Conservation (phyloP, 2,797 vertebrate genomes). For the Etheostoma nigrum region DNA sequence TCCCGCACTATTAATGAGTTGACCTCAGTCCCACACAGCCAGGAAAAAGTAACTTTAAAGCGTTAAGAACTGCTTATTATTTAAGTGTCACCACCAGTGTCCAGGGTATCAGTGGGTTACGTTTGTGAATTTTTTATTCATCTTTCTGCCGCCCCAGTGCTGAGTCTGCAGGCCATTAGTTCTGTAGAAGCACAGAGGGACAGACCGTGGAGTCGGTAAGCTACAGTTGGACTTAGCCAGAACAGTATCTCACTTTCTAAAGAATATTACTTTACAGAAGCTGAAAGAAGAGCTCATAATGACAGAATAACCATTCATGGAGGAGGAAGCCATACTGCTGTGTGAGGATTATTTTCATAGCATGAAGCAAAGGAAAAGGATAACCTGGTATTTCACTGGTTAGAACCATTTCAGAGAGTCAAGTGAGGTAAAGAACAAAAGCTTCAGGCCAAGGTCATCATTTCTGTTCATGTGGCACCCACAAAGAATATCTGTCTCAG, state of each 20-base stretch:
- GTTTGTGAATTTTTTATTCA: conserved; percentile 68
- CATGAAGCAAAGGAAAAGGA: conserved; percentile 40
- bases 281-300: conserved; percentile 65
- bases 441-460: conserved; percentile 68
- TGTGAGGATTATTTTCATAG: conserved; percentile 58
- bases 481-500: conserved; percentile 57
- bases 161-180: conserved; percentile 79
- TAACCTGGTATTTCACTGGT: conserved; percentile 48
- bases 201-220: conserved; percentile 47
- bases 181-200: conserved; percentile 60
- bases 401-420: conserved; percentile 55
- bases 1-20: conserved; percentile 69
- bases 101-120: conserved; percentile 76
- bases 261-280: conserved; percentile 63
- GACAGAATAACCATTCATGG: conserved; percentile 52
- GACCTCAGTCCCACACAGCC: conserved; percentile 61
- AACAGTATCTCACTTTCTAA: conserved; percentile 61
- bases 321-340: conserved; percentile 49
- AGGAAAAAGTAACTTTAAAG: conserved; percentile 69
- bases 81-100: conserved; percentile 75
- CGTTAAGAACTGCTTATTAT: conserved; percentile 86
- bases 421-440: conserved; percentile 62
- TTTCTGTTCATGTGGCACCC: conserved; percentile 60
- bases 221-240: conserved; percentile 54
- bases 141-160: conserved; percentile 61